Base-by-base conservation (phyloP, 1,140 invertebrate species). In the Drosophila murphyi region DNA sequence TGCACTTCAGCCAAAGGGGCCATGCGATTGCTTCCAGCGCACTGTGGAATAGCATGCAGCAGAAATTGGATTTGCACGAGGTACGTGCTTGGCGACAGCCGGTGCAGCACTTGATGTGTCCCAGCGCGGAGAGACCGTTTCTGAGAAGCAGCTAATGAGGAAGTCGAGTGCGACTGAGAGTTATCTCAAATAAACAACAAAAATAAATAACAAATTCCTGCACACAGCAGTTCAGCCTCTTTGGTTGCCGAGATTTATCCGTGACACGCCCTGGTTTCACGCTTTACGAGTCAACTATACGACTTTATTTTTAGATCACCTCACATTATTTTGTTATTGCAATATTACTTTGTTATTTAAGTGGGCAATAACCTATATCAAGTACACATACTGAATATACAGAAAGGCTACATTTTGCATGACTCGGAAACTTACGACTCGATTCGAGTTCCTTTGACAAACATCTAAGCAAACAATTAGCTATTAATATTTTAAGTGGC, bases 1-100 rank as follows among this genome's bases (percentile, higher is more conserved):
- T 96, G 80, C 96, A 96, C 78, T 92, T 94, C 4, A 95, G 94
- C 76, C 94, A 95, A 79, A 94, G 94, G 70, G 93, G 93, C 10
- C 94, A 96, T 76, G 93, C 94, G 3, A 88, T 83, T 12, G 37
- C 77, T 37, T 93, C 93, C 2, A 94, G 93, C 70, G 86, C 86
- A 7, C 70, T 95, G 5, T 95, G 94, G 62, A 64, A 64, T 12
- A 64, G 62, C 50, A 64, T 64, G 62, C 12, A 8, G 37, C 2
- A 20, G 3, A n/a, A 1, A 3, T 0, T 35, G 37, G n/a, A 54
- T 54, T 7, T 4, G 4, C 29, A 4, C 1, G 20, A 3, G 12
- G 12, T 45, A 7, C n/a, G 29, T 2, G 8, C 31, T 5, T 69
- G 20, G 35, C 43, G 47, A 10, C 45, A 48, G 5, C 65, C 63